These are phyloP conservation scores for Lichenostomus cassidix DNA, from an alignment of 2,113 vertebrate genomes.

Conservation along the genomic window DNA sequence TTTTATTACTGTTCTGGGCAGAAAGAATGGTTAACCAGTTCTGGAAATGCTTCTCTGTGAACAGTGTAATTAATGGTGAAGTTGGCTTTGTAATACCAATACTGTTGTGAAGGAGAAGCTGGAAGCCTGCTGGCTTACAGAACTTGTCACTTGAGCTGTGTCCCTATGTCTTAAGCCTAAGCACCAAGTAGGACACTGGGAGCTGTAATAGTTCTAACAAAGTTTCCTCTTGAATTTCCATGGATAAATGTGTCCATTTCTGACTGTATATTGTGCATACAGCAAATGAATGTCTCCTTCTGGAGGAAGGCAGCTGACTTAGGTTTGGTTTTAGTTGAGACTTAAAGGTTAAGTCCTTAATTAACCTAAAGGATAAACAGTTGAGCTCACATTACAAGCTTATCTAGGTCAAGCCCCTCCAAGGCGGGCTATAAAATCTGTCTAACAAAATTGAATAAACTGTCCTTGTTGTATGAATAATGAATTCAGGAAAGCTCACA, in stretches of 20 bases:
- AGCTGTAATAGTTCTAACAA: not conserved
- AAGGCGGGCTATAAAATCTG: not conserved
- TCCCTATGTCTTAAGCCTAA: not conserved
- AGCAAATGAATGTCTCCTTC: not conserved
- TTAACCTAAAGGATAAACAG: slow-evolving; percentile 22
- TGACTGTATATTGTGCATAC: not conserved
- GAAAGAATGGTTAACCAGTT: not conserved
- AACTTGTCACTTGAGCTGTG: not conserved
- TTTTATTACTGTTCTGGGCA: not conserved
- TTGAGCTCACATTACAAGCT: not conserved
- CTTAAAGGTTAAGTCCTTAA: not conserved
- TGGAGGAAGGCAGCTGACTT: not conserved
- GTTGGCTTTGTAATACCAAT: not conserved
- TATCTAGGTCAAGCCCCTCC: not conserved
- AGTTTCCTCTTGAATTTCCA: not conserved
- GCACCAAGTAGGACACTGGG: not conserved
- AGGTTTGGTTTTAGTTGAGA: not conserved
- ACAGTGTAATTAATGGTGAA: not conserved
- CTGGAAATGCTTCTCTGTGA: not conserved
- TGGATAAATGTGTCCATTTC: not conserved
- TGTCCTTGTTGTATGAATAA: slow-evolving; percentile 10
- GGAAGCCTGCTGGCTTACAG: not conserved
- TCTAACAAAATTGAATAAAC: slow-evolving; percentile 14
- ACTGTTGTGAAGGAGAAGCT: not conserved
- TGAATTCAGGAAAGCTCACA: not conserved